These are phyloP conservation scores for Montipora capitata DNA, from an alignment of 92 coral and sea anemone species.

Conservation along the genomic window DNA sequence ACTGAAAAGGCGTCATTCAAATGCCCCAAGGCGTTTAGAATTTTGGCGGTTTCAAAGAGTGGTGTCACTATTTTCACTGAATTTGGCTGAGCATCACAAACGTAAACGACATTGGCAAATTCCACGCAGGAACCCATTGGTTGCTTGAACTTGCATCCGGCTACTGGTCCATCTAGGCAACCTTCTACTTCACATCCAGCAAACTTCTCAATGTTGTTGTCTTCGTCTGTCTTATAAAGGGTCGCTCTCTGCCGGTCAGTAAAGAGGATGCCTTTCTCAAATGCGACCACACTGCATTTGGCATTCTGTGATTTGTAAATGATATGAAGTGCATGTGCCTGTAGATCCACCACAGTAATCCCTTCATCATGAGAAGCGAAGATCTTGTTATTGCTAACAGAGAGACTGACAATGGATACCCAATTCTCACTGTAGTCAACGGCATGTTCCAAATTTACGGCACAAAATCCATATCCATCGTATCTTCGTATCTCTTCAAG, in stretches of 20 bases:
- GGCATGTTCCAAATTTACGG: background rate
- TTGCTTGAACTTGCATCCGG: slow-evolving; percentile 19
- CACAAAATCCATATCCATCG: slow-evolving; percentile 59
- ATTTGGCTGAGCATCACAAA: slow-evolving; percentile 64
- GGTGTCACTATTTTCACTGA: slow-evolving; percentile 57
- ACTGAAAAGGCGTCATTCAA: slow-evolving; percentile 57
- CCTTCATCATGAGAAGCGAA: slow-evolving; percentile 35
- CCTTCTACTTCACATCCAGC: slow-evolving; percentile 50
- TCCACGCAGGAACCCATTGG: slow-evolving; percentile 51
- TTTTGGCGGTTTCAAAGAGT: slow-evolving; percentile 19
- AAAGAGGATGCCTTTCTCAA: slow-evolving; percentile 26
- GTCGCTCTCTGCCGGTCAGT: slow-evolving; percentile 21
- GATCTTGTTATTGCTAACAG: slow-evolving; percentile 39
- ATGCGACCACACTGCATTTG: slow-evolving; percentile 28
- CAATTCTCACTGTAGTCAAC: slow-evolving; percentile 35
- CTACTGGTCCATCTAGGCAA: slow-evolving; percentile 40
- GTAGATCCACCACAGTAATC: slow-evolving; percentile 33
- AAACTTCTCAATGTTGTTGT: slow-evolving; percentile 16
- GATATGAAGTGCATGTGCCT: background rate
- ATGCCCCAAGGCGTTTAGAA: slow-evolving; percentile 36
- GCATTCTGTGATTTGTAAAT: slow-evolving; percentile 14
- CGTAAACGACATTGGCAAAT: slow-evolving; percentile 29
- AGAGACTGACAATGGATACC: slow-evolving; percentile 54
- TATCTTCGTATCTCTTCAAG: slow-evolving; percentile 27
- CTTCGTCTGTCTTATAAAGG: slow-evolving; percentile 13